These are phyloP conservation scores for Listronotus bonariensis DNA, from an alignment of 1,140 invertebrate species.

Conservation along the genomic window DNA sequence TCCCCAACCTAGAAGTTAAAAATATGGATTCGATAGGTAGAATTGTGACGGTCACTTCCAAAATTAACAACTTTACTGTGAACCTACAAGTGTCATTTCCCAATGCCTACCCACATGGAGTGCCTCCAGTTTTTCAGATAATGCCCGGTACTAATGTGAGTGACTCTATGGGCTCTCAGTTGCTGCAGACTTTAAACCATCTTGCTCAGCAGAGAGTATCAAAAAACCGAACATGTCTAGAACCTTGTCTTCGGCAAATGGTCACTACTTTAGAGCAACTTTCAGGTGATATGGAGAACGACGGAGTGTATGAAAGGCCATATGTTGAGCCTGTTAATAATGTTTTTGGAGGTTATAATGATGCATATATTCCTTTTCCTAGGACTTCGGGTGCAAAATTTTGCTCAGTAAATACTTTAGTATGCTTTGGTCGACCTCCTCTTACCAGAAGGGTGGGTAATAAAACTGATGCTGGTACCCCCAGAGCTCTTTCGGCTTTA, in stretches of 20 bases:
- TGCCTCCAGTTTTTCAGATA: slow-evolving; percentile 74
- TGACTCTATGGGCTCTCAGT: slow-evolving; percentile 62
- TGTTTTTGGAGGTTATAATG: slow-evolving; percentile 62
- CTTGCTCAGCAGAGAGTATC: slow-evolving; percentile 74
- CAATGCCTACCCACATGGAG: slow-evolving; percentile 74
- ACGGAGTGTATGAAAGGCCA: slow-evolving; percentile 38
- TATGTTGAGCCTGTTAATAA: slow-evolving; percentile 49
- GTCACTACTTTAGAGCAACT: slow-evolving; percentile 70
- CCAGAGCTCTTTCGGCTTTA: slow-evolving; percentile 78
- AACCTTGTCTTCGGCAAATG: slow-evolving; percentile 77
- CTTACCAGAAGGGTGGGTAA: slow-evolving; percentile 71
- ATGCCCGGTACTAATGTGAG: slow-evolving; percentile 59
- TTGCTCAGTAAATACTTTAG: slow-evolving; percentile 81
- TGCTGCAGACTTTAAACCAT: slow-evolving; percentile 73
- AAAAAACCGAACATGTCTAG: slow-evolving; percentile 78
- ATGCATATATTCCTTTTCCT: slow-evolving; percentile 91
- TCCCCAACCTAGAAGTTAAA: slow-evolving; percentile 79
- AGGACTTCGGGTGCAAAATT: slow-evolving; percentile 92
- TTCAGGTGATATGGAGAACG: slow-evolving; percentile 46
- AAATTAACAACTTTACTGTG: slow-evolving; percentile 73
- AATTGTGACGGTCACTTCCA: slow-evolving; percentile 74
- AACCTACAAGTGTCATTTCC: slow-evolving; percentile 82
- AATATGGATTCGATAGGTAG: slow-evolving; percentile 74
- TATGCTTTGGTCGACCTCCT: slow-evolving; percentile 82
- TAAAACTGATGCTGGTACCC: slow-evolving; percentile 73